Evolutionary conservation across 2,888 invertebrate species (phyloP).

Genomic region (Drosophila ezoana): DNA sequence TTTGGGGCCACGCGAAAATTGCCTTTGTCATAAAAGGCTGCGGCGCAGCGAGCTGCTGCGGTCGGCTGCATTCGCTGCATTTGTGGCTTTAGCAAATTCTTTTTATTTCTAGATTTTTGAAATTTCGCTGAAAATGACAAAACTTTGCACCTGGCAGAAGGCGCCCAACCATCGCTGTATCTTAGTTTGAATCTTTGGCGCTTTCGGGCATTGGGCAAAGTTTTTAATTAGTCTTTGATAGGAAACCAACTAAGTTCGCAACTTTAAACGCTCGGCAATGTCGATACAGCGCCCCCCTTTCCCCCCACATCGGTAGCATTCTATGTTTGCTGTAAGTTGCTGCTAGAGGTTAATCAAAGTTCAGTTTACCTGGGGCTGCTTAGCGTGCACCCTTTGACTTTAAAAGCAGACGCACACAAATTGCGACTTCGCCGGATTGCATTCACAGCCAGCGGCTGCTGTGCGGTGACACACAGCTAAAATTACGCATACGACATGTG

Average conservation of each 20-base stretch:
- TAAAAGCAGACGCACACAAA: constrained; percentile 19
- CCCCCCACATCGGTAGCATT: constrained; percentile 1
- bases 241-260: constrained; percentile 72
- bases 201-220: constrained; percentile 75
- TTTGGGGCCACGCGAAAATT: constrained; percentile 25
- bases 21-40: constrained; percentile 48
- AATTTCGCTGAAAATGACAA: constrained; percentile 74
- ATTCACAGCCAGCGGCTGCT: constrained; percentile 47
- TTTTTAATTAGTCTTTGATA: constrained; percentile 79
- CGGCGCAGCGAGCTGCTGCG: not conserved
- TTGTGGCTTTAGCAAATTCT: constrained; percentile 55
- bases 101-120: constrained; percentile 61
- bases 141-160: constrained; percentile 56
- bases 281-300: constrained; percentile 32
- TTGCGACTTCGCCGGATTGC: constrained; percentile 54
- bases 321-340: constrained; percentile 45
- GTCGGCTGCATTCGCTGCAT: constrained; percentile 12
- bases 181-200: constrained; percentile 48
- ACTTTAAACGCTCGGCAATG: constrained; percentile 60
- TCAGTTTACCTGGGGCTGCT: constrained; percentile 67
- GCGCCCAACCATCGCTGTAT: constrained; percentile 11
- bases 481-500: constrained; percentile 70
- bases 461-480: constrained; percentile 40
- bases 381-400: constrained; percentile 39
- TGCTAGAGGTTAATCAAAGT: constrained; percentile 69